Evolutionary conservation across 1,140 invertebrate species (phyloP).

Genomic region (Neuroterus valhalla): DNA sequence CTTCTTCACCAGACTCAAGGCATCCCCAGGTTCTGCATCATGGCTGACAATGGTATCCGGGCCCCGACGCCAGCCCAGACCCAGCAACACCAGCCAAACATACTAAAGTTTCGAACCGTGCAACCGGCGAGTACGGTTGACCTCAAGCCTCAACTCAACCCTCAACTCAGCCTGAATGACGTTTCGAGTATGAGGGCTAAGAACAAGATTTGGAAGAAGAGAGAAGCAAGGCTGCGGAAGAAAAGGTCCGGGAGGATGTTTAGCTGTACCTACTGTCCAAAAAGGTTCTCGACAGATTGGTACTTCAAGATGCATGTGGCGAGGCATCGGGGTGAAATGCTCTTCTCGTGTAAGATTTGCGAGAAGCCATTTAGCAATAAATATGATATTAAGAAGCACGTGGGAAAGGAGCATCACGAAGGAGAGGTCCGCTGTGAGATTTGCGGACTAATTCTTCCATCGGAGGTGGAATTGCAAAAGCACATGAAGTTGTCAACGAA

Average conservation of each 20-base stretch:
- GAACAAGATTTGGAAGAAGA: constrained; percentile 31
- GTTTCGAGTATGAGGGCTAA: not conserved
- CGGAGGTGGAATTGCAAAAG: constrained; percentile 40
- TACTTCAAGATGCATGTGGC: constrained; percentile 69
- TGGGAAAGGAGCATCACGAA: constrained; percentile 55
- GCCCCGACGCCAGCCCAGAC: constrained; percentile 10
- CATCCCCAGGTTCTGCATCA: constrained; percentile 69
- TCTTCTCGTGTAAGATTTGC: constrained; percentile 62
- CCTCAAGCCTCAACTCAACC: not conserved
- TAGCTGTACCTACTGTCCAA: constrained; percentile 64
- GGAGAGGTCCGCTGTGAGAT: constrained; percentile 50
- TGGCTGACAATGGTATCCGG: constrained; percentile 55
- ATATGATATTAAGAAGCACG: constrained; percentile 64
- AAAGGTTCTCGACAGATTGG: constrained; percentile 67
- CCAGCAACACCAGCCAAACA: not conserved
- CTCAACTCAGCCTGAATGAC: not conserved
- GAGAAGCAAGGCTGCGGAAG: not conserved
- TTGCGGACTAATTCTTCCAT: constrained; percentile 47
- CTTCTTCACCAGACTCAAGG: constrained; percentile 67
- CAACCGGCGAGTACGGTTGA: not conserved
- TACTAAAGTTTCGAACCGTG: constrained; percentile 2
- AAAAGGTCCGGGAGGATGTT: constrained; percentile 57
- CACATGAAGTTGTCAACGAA: constrained; percentile 39
- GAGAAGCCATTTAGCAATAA: constrained; percentile 60
- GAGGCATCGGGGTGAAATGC: constrained; percentile 63